phyloP scores from a whole-genome alignment of 2,888 invertebrate species.

The Flabesymbios commensalis region DNA sequence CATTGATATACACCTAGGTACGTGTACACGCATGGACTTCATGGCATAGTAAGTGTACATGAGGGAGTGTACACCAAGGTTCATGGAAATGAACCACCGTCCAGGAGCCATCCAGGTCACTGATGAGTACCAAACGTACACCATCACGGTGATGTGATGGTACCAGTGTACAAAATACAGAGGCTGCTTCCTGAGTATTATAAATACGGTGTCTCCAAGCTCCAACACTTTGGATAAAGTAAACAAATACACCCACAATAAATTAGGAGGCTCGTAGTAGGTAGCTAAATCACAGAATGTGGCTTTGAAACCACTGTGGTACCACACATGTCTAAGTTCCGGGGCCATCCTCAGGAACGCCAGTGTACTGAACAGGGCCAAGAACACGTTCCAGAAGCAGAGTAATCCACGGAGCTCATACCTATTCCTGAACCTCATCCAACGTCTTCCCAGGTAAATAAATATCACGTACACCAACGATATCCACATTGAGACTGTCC shows the following conservation, averaged over 20 bases:
- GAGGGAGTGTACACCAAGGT: conserved; percentile 64
- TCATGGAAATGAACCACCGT: conserved; percentile 63
- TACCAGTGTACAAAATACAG: conserved; percentile 66
- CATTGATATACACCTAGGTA: conserved; percentile 78
- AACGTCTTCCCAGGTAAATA: conserved; percentile 90
- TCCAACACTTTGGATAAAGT: conserved; percentile 95
- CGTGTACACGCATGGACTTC: conserved; percentile 58
- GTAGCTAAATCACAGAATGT: conserved; percentile 79
- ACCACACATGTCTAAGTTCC: conserved; percentile 85
- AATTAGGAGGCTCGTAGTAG: conserved; percentile 70
- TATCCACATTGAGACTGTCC: conserved; percentile 91
- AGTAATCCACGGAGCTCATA: conserved; percentile 86
- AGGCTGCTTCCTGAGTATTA: conserved; percentile 64
- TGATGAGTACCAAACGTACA: conserved; percentile 63
- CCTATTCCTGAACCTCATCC: conserved; percentile 89
- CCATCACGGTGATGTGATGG: conserved; percentile 62
- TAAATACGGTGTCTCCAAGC: conserved; percentile 69
- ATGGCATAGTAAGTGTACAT: conserved; percentile 65
- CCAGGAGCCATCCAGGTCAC: conserved; percentile 56
- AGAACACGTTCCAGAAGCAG: conserved; percentile 86
- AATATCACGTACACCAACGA: conserved; percentile 78
- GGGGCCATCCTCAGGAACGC: conserved; percentile 85
- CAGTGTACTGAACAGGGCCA: conserved; percentile 94
- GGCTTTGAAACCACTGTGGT: conserved; percentile 89
- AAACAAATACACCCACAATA: conserved; percentile 98